phyloP scores from a whole-genome alignment of 1,140 invertebrate genomes.

The Archegozetes longisetosus region DNA sequence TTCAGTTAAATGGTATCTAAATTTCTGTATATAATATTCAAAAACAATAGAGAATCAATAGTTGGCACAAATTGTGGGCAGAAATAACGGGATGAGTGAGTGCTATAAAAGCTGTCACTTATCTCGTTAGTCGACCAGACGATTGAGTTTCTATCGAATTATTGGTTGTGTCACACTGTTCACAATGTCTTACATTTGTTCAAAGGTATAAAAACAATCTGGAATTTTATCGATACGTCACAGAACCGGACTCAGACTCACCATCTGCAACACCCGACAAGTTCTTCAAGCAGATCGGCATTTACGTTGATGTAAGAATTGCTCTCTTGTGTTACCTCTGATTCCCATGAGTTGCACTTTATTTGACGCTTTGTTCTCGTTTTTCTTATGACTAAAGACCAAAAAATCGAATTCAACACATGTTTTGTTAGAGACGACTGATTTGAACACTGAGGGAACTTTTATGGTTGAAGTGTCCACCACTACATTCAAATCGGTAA shows the following conservation, averaged over 20 bases:
- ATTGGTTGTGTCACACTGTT: no score
- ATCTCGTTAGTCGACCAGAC: no score
- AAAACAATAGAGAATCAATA: no score
- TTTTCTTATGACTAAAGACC: conserved; percentile 13
- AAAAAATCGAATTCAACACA: conserved; percentile 19
- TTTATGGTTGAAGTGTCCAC: conserved; percentile 26
- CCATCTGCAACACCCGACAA: conserved; percentile 6
- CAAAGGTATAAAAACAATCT: conserved; percentile 22
- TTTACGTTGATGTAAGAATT: conserved; percentile 21
- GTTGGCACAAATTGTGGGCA: no score
- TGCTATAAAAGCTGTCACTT: no score
- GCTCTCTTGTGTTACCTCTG: not conserved
- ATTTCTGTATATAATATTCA: not conserved
- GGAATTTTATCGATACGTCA: conserved; percentile 20
- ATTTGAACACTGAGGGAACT: conserved; percentile 22
- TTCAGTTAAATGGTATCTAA: conserved; percentile 32
- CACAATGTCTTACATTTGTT: not conserved
- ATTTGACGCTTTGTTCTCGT: not conserved
- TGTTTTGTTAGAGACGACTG: conserved; percentile 18
- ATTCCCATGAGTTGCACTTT: not conserved
- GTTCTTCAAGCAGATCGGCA: conserved; percentile 12
- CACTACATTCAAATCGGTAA: conserved; percentile 19
- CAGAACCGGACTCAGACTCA: not conserved
- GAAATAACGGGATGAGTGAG: no score
- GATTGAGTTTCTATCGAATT: no score